A percentile compares a stretch with the other conserved stretches of the same genome.
Conservation (phyloP, 2,888 invertebrate species). For the Kryphioiulus occultus region DNA sequence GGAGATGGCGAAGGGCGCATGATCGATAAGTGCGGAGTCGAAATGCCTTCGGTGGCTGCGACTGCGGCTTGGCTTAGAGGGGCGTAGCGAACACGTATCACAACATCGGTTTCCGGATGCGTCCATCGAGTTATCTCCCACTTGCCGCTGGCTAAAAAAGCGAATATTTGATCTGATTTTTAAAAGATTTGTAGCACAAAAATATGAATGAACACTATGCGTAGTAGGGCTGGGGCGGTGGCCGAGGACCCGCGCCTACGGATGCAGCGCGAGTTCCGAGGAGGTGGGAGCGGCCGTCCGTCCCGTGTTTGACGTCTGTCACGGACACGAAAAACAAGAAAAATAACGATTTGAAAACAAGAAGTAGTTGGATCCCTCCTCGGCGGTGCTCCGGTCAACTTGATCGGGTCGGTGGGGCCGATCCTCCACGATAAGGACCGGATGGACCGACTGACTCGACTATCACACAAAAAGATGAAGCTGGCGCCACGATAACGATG, state of each 20-base stretch:
- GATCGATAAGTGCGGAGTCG: background rate
- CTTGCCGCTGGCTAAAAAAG: background rate
- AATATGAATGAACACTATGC: slow-evolving; percentile 49
- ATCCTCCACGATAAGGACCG: background rate
- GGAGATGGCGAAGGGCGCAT: too few relatives aligned
- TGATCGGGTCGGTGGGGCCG: background rate
- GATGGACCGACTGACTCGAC: background rate
- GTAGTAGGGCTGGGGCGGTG: background rate
- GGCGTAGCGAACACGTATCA: background rate
- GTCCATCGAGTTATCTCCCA: background rate
- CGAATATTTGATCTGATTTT: slow-evolving; percentile 46
- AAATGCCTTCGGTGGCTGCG: slow-evolving; percentile 8
- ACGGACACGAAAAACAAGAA: background rate
- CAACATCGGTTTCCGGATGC: background rate
- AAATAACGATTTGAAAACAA: background rate
- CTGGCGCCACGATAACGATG: background rate
- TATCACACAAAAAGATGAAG: slow-evolving; percentile 15
- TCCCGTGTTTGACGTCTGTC: too few relatives aligned
- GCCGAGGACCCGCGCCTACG: background rate
- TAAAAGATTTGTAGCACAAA: slow-evolving; percentile 44
- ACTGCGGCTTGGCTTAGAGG: too few relatives aligned
- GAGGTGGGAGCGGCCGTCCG: background rate
- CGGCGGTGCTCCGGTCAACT: background rate
- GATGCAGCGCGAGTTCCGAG: background rate
- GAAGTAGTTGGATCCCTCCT: background rate